A percentile compares a stretch with the other conserved stretches of the same genome.
phyloP scores from a whole-genome alignment of 2,113 vertebrate genomes.

The Pteruthius melanotis region DNA sequence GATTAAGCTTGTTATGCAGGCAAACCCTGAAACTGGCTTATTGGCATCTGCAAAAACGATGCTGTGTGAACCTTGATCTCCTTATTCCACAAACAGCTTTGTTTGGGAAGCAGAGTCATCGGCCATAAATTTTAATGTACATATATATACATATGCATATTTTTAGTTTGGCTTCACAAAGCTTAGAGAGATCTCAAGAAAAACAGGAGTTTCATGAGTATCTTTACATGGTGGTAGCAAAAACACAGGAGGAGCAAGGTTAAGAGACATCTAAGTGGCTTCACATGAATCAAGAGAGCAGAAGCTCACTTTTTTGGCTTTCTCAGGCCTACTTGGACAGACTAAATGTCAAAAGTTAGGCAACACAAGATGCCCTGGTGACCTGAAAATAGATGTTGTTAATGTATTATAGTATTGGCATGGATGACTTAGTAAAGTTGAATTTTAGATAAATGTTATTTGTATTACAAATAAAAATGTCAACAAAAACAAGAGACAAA shows the following conservation, averaged over 20 bases:
- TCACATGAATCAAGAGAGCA: neutral
- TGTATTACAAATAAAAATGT: neutral
- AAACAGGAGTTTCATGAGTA: neutral
- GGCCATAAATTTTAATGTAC: neutral
- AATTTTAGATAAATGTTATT: constrained; percentile 1
- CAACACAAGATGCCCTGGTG: neutral
- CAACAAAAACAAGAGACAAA: neutral
- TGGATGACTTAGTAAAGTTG: neutral
- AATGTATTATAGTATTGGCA: neutral
- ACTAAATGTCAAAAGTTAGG: neutral
- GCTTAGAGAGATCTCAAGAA: neutral
- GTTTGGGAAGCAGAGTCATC: neutral
- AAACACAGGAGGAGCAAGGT: neutral
- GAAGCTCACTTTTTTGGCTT: neutral
- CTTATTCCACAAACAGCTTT: neutral
- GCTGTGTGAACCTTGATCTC: neutral
- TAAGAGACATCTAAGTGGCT: neutral
- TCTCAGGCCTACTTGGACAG: neutral
- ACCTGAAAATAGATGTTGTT: neutral
- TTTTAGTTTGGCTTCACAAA: neutral
- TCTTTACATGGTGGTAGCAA: neutral
- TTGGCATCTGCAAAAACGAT: neutral
- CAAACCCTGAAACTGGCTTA: neutral
- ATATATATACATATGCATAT: too few species aligned
- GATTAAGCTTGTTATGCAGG: neutral